phyloP scores from a whole-genome alignment of 2,888 invertebrate genomes.

The Melitaea athalia region DNA sequence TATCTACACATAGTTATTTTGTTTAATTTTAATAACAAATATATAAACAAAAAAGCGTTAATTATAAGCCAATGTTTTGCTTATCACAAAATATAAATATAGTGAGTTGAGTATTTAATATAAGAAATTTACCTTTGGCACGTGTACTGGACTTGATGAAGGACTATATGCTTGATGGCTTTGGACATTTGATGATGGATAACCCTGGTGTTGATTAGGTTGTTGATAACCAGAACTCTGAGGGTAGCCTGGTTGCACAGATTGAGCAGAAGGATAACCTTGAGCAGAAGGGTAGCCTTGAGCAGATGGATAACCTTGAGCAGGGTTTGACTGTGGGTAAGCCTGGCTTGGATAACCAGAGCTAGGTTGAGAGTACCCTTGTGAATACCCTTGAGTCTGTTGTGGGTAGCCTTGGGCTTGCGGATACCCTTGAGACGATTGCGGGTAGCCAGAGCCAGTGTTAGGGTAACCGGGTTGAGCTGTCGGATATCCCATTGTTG shows the following conservation, averaged over 20 bases:
- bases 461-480: constrained; percentile 63
- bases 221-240: constrained; percentile 45
- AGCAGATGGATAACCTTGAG: constrained; percentile 52
- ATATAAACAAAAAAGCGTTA: constrained; percentile 26
- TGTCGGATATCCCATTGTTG: constrained; percentile 69
- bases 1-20: neutral
- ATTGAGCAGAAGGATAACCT: constrained; percentile 44
- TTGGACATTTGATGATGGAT: constrained; percentile 51
- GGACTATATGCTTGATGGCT: constrained; percentile 57
- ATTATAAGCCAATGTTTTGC: constrained; percentile 53
- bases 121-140: constrained; percentile 62
- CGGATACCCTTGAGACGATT: constrained; percentile 55
- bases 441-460: constrained; percentile 62
- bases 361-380: constrained; percentile 46
- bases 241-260: constrained; percentile 46
- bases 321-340: constrained; percentile 45
- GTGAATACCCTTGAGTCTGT: constrained; percentile 27
- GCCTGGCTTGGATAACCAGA: constrained; percentile 51
- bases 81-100: constrained; percentile 60
- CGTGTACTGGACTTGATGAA: constrained; percentile 53
- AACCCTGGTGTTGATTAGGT: constrained; percentile 60
- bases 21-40: neutral
- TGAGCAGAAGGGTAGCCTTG: constrained; percentile 53
- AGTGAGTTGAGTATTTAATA: constrained; percentile 34
- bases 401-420: constrained; percentile 46